A percentile compares a stretch with the other conserved stretches of the same genome.
Conservation (phyloP, 2,113 vertebrate species). For the Bos indicus region DNA sequence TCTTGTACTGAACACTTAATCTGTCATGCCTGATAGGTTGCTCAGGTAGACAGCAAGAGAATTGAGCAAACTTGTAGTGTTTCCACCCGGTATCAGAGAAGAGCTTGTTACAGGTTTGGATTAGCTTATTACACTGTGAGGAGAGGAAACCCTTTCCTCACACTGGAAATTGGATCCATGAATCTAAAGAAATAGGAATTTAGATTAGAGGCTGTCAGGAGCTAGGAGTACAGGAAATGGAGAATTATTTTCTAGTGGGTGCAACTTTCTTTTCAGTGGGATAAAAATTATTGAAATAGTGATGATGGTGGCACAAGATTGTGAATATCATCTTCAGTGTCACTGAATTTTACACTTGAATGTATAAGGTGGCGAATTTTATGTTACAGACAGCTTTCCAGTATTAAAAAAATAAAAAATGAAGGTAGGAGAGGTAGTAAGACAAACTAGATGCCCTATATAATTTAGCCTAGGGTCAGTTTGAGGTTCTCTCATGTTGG, state of each 20-base stretch:
- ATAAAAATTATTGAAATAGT: background rate
- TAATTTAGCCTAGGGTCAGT: background rate
- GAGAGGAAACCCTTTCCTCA: background rate
- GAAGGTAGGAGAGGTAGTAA: background rate
- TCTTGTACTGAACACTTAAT: background rate
- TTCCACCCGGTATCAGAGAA: background rate
- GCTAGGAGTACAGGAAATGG: rapidly evolving
- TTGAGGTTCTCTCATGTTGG: background rate
- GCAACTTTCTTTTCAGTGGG: background rate
- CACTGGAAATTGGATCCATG: background rate
- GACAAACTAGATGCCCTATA: background rate
- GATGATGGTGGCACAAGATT: background rate
- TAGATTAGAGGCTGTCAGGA: background rate
- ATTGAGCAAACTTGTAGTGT: background rate
- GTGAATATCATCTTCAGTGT: background rate
- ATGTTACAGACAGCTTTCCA: background rate
- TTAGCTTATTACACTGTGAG: background rate
- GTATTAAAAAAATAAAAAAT: background rate
- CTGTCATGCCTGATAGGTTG: background rate
- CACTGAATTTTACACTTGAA: background rate
- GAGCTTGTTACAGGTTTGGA: background rate
- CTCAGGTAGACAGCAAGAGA: background rate
- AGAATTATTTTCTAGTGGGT: background rate
- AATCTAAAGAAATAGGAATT: background rate
- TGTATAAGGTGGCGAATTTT: background rate